Percentiles rank a stretch among this genome's conserved stretches.
Evolutionary conservation across 1,140 invertebrate species (phyloP).

Genomic region (Eumaeus atala): DNA sequence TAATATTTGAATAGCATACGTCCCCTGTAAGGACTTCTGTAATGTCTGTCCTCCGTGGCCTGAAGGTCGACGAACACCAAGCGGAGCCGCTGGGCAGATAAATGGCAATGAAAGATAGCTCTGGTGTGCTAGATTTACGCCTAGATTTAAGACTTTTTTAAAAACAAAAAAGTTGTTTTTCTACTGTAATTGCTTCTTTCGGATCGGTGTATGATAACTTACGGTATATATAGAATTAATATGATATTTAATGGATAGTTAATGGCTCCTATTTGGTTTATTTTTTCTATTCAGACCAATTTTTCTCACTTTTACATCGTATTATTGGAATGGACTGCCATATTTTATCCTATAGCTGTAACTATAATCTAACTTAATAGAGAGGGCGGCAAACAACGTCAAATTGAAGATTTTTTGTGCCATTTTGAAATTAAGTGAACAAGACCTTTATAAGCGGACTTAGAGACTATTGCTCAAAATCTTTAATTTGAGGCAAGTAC

Average conservation of each 20-base stretch:
- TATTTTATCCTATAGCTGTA: constrained; percentile 54
- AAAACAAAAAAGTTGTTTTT: constrained; percentile 48
- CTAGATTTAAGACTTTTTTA: constrained; percentile 68
- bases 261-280: constrained; percentile 44
- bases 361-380: constrained; percentile 29
- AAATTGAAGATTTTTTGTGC: constrained; percentile 18
- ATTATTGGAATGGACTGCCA: constrained; percentile 62
- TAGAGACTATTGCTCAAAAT: constrained; percentile 7
- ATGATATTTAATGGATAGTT: constrained; percentile 59
- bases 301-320: constrained; percentile 65
- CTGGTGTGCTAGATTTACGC: constrained; percentile 63
- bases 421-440: constrained; percentile 3
- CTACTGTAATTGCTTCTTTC: constrained; percentile 67
- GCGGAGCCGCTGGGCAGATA: constrained; percentile 34
- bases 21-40: constrained; percentile 35
- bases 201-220: constrained; percentile 55
- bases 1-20: constrained; percentile 19
- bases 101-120: constrained; percentile 44
- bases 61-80: constrained; percentile 12
- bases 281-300: constrained; percentile 64
- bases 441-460: not conserved
- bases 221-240: constrained; percentile 45
- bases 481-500: constrained; percentile 14
- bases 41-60: constrained; percentile 17
- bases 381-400: constrained; percentile 10